Base-by-base conservation (phyloP, 2,888 invertebrate genomes). In the Drosophila austrosaltans region DNA sequence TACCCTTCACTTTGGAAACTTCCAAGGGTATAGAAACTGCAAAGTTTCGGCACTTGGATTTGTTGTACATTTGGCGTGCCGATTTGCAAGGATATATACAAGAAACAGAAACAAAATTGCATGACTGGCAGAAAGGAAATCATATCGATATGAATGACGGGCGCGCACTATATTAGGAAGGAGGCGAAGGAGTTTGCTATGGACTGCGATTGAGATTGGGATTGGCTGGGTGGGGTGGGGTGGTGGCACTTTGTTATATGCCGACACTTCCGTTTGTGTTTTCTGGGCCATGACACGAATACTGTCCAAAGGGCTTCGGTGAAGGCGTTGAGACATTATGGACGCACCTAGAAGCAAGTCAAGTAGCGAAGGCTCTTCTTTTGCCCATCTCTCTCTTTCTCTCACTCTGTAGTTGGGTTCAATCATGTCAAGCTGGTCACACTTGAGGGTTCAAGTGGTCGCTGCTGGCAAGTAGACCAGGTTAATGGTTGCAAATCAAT, bases 271-370 rank as follows among this genome's bases (percentile, higher is more conserved):
- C 89, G 87, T 87, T 79, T 74, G 54, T 79, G 70, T 76, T 88
- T 88, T 88, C 81, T 77, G 89, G 90, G 90, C 89, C 89, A 89
- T 89, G 89, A 82, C 89, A 90, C 78, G 87, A 75, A 82, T 90
- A 81, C 68, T 44, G 68, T 59, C 62, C 75, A 66, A 73, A 72
- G 54, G 25, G 10, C 62, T 53, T 39, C 30, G 58, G 58, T 75
- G 59, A 72, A 73, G 78, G 72, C 82, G 71, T 86, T 81, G 79
- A 84, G 85, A 84, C 82, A 86, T 84, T 78, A 90, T 88, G 89
- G 84, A 89, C 82, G 84, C 77, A 87, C 78, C 81, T 76, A 71
- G 85, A 84, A 77, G 82, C 72, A 69, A 76, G 88, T 87, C 72
- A 61, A 72, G 71, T 65, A 32, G 65, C 36, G 42, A 22, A 22